Base-by-base conservation (phyloP, 2,113 vertebrate species). In the Anoura caudifer region DNA sequence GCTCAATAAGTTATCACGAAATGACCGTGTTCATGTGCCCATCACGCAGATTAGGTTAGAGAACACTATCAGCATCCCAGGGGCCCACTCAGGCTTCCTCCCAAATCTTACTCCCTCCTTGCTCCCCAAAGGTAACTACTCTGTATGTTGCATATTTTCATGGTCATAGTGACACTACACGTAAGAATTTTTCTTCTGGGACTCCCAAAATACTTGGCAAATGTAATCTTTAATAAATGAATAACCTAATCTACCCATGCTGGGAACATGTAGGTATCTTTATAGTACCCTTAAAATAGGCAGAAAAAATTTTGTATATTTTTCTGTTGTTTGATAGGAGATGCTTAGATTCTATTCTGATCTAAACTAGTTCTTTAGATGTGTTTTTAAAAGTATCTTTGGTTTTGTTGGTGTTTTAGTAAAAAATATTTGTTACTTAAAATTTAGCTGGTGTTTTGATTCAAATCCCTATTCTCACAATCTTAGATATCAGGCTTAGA, bases 281-380 rank as follows among this genome's bases (percentile, higher is more conserved):
- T 61, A 31, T 38, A 61, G 26, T 82, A 43, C 15, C 26, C 43
- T 47, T 81, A 73, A 95, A 90, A 69, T 73, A 70, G 19, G n/a
- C 38, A 75, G 63, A 86, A 83, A 31, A 89, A 91, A 63, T 72
- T 79, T 79, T 94, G 8, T 73, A 10, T 87, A 83, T 73, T 84
- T 97, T 94, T 33, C 38, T 90, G 87, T 92, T 87, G 69, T 80
- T 80, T 93, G 70, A 33, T 79, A 14, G 14, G 67, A 90, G 76
- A 38, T 52, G 24, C 33, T 87, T 95, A 73, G 61, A 54, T 89
- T 94, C 90, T 38, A 43, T 91, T 89, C 50, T 86, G 36, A 87
- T 83, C 50, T 93, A 59, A 91, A 83, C 28, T 41, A 69, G 70
- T 84, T 59, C 31, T 87, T 50, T 67, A 52, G 45, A 75, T 80